A percentile compares a stretch with the other conserved stretches of the same genome.
These are phyloP conservation scores for Cynodonichthys magdalenae DNA, from an alignment of 2,797 vertebrate species.

Conservation along the genomic window DNA sequence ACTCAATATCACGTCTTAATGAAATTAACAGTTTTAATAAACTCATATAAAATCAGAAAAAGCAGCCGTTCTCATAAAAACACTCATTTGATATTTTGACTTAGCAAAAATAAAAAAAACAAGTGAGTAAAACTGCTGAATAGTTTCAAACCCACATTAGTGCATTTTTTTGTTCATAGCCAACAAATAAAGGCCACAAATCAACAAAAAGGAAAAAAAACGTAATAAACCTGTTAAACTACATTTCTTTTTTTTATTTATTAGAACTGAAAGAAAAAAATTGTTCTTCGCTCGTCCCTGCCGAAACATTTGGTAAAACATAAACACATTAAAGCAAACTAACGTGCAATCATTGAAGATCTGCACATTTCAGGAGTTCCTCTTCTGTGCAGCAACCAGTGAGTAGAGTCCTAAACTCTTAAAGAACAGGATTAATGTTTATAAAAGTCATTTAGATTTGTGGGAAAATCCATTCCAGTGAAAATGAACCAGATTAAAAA, in stretches of 20 bases:
- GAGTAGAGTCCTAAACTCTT: neutral
- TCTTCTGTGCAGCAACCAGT: conserved; percentile 23
- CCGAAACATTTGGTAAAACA: conserved; percentile 2
- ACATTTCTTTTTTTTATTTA: conserved; percentile 1
- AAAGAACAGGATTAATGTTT: conserved; percentile 19
- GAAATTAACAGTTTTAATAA: conserved; percentile 31
- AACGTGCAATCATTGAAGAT: neutral
- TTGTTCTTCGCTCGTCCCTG: conserved; percentile 41
- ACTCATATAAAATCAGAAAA: conserved; percentile 21
- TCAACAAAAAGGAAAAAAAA: conserved; percentile 13
- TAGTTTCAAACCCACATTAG: conserved; percentile 27
- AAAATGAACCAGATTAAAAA: conserved; percentile 30
- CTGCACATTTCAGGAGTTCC: conserved; percentile 7
- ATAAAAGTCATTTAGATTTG: conserved; percentile 1
- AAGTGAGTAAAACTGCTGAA: conserved; percentile 39
- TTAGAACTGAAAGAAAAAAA: conserved; percentile 21
- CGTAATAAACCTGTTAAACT: conserved; percentile 6
- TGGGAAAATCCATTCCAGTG: conserved; percentile 38
- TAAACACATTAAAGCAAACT: neutral
- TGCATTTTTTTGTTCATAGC: conserved; percentile 27
- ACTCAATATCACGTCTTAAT: conserved; percentile 8
- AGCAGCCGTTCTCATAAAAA: conserved; percentile 8
- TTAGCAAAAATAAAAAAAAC: conserved; percentile 2
- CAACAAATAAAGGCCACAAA: neutral
- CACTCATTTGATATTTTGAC: conserved; percentile 16